Evolutionary conservation across 2,888 invertebrate genomes (phyloP).

Genomic region (Eudasyphora cyanicolor): DNA sequence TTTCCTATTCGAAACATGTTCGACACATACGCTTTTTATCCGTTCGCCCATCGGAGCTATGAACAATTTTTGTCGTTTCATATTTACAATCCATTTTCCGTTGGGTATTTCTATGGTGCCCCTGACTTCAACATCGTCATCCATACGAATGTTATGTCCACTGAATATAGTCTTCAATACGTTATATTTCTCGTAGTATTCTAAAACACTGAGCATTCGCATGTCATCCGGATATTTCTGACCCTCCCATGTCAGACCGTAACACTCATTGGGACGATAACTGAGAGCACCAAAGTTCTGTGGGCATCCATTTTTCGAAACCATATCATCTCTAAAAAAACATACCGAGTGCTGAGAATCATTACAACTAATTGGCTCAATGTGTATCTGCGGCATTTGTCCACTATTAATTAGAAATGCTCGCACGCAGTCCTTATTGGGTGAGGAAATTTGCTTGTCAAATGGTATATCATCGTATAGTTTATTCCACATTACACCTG

Average conservation of each 20-base stretch:
- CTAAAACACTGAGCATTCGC: conserved; percentile 60
- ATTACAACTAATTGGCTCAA: conserved; percentile 69
- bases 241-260: conserved; percentile 70
- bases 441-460: conserved; percentile 58
- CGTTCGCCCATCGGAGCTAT: neutral
- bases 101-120: conserved; percentile 32
- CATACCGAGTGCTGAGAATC: conserved; percentile 71
- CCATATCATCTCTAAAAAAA: conserved; percentile 67
- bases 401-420: conserved; percentile 25
- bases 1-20: conserved; percentile 47
- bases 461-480: conserved; percentile 64
- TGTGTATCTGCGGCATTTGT: conserved; percentile 27
- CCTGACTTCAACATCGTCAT: conserved; percentile 66
- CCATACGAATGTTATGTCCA: conserved; percentile 57
- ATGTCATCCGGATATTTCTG: conserved; percentile 63
- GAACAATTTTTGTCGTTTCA: conserved; percentile 63
- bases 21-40: conserved; percentile 65
- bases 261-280: conserved; percentile 73
- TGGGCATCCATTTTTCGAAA: conserved; percentile 70
- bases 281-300: conserved; percentile 70
- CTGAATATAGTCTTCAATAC: conserved; percentile 65
- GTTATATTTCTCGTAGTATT: conserved; percentile 70
- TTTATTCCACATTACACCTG: conserved; percentile 79
- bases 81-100: conserved; percentile 67
- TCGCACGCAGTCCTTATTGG: conserved; percentile 71